A percentile compares a stretch with the other conserved stretches of the same genome.
phyloP scores from a whole-genome alignment of 2,113 vertebrate species.

The Poecilia latipinna region DNA sequence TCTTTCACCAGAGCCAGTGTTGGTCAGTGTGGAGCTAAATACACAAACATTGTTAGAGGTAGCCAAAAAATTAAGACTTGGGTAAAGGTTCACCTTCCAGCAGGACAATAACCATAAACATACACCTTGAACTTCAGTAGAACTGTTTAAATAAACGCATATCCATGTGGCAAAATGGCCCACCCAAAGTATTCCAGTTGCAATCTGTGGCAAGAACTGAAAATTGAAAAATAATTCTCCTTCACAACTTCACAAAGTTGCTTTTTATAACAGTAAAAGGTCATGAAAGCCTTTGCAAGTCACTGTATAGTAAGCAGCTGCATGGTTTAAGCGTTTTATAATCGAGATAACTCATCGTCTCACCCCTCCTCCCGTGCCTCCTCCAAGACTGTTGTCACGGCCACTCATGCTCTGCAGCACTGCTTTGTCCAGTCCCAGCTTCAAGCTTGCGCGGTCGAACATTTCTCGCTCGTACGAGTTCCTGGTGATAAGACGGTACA shows the following conservation, averaged over 20 bases:
- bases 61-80: not conserved
- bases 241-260: too few species aligned
- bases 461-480: slow-evolving; percentile 98
- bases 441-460: slow-evolving; percentile 98
- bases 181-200: too few species aligned
- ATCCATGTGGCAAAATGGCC: too few species aligned
- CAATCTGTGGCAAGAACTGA: too few species aligned
- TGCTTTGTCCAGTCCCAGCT: slow-evolving; percentile 96
- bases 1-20: not conserved
- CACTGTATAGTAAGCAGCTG: not conserved
- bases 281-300: not conserved
- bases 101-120: too few species aligned
- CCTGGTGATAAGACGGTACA: slow-evolving; percentile 96
- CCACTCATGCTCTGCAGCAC: slow-evolving; percentile 99
- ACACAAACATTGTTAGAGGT: not conserved
- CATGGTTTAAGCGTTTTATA: slow-evolving; percentile 15
- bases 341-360: slow-evolving; percentile 58
- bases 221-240: too few species aligned
- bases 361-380: slow-evolving; percentile 83
- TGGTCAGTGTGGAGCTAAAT: not conserved
- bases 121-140: too few species aligned
- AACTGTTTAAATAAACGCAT: too few species aligned
- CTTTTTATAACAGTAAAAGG: too few species aligned
- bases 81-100: not conserved
- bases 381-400: slow-evolving; percentile 90